Base-by-base conservation (phyloP, 1,140 invertebrate genomes). In the Vanessa atalanta region DNA sequence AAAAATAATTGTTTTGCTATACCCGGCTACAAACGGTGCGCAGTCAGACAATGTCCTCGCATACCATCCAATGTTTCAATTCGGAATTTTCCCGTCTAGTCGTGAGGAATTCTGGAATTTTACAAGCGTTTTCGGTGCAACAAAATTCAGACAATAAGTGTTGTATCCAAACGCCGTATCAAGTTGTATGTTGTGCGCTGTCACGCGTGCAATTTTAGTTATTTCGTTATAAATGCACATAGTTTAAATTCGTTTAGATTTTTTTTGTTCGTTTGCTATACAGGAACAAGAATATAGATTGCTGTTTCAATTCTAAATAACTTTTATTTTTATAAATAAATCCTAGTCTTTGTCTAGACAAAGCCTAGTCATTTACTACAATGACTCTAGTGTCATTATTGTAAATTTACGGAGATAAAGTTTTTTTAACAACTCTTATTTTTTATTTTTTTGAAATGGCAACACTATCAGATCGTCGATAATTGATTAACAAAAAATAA, bases 121-220 rank as follows among this genome's bases (percentile, higher is more conserved):
- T 60, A 65, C 51, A 66, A 66, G 55, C 65, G 65, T 50, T 72
- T 20, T 14, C 31, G 43, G 71, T 16, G 64, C 57, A 72, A 72
- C 71, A 65, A 72, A 72, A 72, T 67, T 72, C 71, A 66, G 65
- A 37, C 71, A 72, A 72, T 72, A 66, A 72, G 37, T 66, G 71
- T 55, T 67, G 64, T 66, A 53, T 66, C n/a, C 37, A 16, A 65
- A 47, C 50, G 50, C 70, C 26, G 43, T 48, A 13, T 65, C 47
- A 13, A 53, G 66, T 50, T 48, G 48, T 61, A 61, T 37, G 31
- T 15, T 15, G 23, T 61, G 23, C 16, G 0, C 12, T 15, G 26
- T 61, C 57, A 37, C 31, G 57, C 20, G 3, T 61, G 14, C 11
- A 37, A 61, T 61, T 61, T 61, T n/a, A 15, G 12, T 37, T 61